Evolutionary conservation across 2,888 invertebrate species (phyloP).

Genomic region (Xanthorhoe designata): DNA sequence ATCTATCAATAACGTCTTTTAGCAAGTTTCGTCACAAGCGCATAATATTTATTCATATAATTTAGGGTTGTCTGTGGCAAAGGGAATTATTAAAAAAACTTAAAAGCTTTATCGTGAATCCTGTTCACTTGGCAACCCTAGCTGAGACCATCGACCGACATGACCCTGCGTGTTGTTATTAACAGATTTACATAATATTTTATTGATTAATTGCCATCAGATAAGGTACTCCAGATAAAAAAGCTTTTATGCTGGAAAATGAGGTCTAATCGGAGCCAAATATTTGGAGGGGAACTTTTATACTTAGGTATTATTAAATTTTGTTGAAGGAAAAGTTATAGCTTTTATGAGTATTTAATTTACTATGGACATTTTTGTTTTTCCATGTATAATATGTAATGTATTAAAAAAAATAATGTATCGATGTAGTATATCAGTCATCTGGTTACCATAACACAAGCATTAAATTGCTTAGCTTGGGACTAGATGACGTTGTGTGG

Average conservation of each 20-base stretch:
- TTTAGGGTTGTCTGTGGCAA: no score
- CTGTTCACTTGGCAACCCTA: constrained; percentile 32
- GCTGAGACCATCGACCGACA: constrained; percentile 45
- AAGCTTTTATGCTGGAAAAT: constrained; percentile 44
- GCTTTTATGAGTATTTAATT: not conserved
- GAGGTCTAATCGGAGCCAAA: constrained; percentile 39
- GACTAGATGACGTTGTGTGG: no score
- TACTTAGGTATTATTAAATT: constrained; percentile 8
- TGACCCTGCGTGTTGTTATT: constrained; percentile 51
- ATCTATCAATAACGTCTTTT: no score
- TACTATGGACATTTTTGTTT: not conserved
- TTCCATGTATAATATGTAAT: no score
- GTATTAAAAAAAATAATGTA: no score
- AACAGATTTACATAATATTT: constrained; percentile 57
- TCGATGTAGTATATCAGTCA: no score
- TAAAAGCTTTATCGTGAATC: not conserved
- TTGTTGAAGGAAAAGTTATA: constrained; percentile 5
- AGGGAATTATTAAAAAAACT: not conserved
- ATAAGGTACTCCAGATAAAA: constrained; percentile 55
- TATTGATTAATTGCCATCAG: constrained; percentile 64
- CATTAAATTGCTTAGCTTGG: no score
- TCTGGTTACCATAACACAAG: no score
- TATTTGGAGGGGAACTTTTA: constrained; percentile 22
- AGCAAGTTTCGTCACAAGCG: no score
- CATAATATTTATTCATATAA: no score